A percentile compares a stretch with the other conserved stretches of the same genome.
Evolutionary conservation across 2,797 vertebrate genomes (phyloP).

Genomic region (Tapera naevia): DNA sequence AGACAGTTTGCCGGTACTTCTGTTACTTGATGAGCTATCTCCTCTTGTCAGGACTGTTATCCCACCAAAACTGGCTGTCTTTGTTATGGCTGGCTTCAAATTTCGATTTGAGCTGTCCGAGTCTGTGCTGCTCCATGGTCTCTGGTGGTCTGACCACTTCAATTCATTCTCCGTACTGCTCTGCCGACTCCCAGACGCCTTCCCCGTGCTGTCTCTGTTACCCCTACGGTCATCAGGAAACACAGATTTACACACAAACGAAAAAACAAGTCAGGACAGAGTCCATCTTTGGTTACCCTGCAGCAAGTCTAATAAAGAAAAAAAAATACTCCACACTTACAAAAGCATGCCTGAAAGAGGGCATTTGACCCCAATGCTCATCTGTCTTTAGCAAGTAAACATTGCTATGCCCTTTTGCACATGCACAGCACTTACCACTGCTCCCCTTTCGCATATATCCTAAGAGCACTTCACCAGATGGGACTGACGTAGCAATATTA

Average conservation of each 20-base stretch:
- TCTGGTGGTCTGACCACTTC: slow-evolving; percentile 86
- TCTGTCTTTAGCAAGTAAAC: not conserved
- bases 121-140: slow-evolving; percentile 96
- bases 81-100: slow-evolving; percentile 82
- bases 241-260: not conserved
- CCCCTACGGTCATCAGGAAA: slow-evolving; percentile 75
- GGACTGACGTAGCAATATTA: not conserved
- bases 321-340: not conserved
- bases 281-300: not conserved
- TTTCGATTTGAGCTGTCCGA: slow-evolving; percentile 90
- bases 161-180: slow-evolving; percentile 91
- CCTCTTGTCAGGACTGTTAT: slow-evolving; percentile 82
- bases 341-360: not conserved
- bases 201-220: slow-evolving; percentile 85
- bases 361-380: not conserved
- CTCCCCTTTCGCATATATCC: not conserved
- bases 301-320: not conserved
- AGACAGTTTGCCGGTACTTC: slow-evolving; percentile 82
- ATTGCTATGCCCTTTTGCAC: not conserved
- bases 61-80: slow-evolving; percentile 83
- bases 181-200: slow-evolving; percentile 89
- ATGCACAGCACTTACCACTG: not conserved
- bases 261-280: not conserved
- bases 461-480: not conserved
- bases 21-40: slow-evolving; percentile 80